A percentile compares a stretch with the other conserved stretches of the same genome.
These are phyloP conservation scores for Plagiodera versicolora DNA, from an alignment of 2,888 invertebrate species.

Conservation along the genomic window DNA sequence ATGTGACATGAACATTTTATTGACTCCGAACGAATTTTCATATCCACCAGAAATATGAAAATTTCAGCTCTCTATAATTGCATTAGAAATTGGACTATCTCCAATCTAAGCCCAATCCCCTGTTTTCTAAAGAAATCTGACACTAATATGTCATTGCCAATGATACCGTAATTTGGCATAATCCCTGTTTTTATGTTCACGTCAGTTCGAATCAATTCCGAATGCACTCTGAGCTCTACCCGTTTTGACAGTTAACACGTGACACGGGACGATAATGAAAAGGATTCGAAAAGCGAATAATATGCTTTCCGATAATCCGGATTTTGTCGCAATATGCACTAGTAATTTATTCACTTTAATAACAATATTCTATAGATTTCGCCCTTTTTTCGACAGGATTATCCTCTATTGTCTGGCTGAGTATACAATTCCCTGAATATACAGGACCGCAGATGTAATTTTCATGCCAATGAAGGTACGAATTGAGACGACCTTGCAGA, in stretches of 20 bases:
- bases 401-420: slow-evolving; percentile 32
- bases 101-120: no score
- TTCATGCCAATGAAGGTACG: no score
- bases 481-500: no score
- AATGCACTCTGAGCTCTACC: slow-evolving; percentile 4
- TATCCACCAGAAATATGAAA: no score
- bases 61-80: no score
- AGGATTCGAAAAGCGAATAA: slow-evolving; percentile 8
- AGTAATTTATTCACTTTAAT: slow-evolving; percentile 53
- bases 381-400: slow-evolving; percentile 50
- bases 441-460: background rate
- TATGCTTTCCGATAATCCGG: slow-evolving; percentile 46
- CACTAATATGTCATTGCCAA: background rate
- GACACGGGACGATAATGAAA: slow-evolving; percentile 12
- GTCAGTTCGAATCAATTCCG: slow-evolving; percentile 9
- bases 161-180: background rate
- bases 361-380: slow-evolving; percentile 53
- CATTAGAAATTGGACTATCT: no score
- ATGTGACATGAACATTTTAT: no score
- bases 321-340: slow-evolving; percentile 45
- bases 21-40: no score
- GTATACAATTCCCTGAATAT: background rate
- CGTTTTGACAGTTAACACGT: slow-evolving; percentile 13
- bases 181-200: background rate
- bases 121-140: background rate